Evolutionary conservation across 2,888 invertebrate species (phyloP).

Genomic region (Drymonia ruficornis): DNA sequence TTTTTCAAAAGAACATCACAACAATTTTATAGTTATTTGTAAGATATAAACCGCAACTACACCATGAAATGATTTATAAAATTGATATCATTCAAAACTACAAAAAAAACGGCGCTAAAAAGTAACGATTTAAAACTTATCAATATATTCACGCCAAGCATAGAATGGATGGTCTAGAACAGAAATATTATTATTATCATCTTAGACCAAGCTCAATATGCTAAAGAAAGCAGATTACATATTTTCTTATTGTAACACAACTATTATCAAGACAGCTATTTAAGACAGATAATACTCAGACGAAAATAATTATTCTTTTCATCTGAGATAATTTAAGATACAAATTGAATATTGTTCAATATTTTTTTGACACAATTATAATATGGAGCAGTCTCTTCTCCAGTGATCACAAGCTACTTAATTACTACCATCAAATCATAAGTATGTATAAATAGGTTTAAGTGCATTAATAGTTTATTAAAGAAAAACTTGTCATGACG

Average conservation of each 20-base stretch:
- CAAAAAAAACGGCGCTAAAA: too few relatives aligned
- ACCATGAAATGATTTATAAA: too few relatives aligned
- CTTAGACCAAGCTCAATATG: not conserved
- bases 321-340: not conserved
- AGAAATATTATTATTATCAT: not conserved
- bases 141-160: too few relatives aligned
- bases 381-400: slow-evolving; percentile 50
- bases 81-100: too few relatives aligned
- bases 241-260: not conserved
- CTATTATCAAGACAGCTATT: not conserved
- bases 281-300: too few relatives aligned
- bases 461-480: slow-evolving; percentile 36
- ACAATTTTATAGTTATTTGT: too few relatives aligned
- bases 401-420: slow-evolving; percentile 47
- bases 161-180: too few relatives aligned
- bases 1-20: too few relatives aligned
- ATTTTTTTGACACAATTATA: slow-evolving; percentile 16
- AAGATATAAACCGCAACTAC: too few relatives aligned
- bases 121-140: too few relatives aligned
- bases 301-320: too few relatives aligned
- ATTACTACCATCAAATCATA: slow-evolving; percentile 38
- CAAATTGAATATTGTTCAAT: not conserved
- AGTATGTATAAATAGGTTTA: slow-evolving; percentile 30
- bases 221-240: not conserved
- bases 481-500: slow-evolving; percentile 56